These are phyloP conservation scores for Scortum barcoo DNA, from an alignment of 2,113 vertebrate genomes.

Conservation along the genomic window DNA sequence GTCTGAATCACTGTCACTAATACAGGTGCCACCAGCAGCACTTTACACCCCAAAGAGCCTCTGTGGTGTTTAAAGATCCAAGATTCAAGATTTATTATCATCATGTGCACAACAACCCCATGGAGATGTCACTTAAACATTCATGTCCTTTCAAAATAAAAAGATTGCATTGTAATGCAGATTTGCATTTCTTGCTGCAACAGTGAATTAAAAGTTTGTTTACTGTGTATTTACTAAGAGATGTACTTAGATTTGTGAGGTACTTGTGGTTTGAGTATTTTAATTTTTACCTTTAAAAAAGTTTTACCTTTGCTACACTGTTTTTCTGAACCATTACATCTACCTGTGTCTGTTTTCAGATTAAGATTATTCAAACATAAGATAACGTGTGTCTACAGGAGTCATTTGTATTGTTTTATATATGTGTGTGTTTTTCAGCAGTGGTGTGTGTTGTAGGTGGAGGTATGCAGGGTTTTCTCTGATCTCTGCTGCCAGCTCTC, in stretches of 20 bases:
- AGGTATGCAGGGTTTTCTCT: not conserved
- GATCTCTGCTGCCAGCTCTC: slow-evolving; percentile 35
- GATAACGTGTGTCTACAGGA: too few relatives aligned
- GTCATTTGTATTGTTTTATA: not conserved
- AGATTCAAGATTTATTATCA: too few relatives aligned
- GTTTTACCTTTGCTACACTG: too few relatives aligned
- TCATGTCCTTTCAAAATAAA: not conserved
- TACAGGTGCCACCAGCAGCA: not conserved
- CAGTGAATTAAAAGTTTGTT: not conserved
- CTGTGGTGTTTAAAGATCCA: not conserved
- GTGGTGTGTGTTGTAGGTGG: not conserved
- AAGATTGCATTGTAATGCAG: too few relatives aligned
- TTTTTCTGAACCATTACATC: too few relatives aligned
- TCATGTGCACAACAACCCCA: too few relatives aligned
- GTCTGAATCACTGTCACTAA: not conserved
- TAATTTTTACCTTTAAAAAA: not conserved
- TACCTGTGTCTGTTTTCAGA: too few relatives aligned
- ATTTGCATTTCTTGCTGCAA: not conserved
- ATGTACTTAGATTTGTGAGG: too few relatives aligned
- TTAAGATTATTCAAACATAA: too few relatives aligned
- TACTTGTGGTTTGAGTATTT: too few relatives aligned
- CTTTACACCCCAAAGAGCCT: not conserved
- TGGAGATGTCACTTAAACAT: too few relatives aligned
- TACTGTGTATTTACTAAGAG: too few relatives aligned
- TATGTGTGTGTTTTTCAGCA: not conserved